These are phyloP conservation scores for Yponomeuta evonymella DNA, from an alignment of 2,888 invertebrate species.

Conservation along the genomic window DNA sequence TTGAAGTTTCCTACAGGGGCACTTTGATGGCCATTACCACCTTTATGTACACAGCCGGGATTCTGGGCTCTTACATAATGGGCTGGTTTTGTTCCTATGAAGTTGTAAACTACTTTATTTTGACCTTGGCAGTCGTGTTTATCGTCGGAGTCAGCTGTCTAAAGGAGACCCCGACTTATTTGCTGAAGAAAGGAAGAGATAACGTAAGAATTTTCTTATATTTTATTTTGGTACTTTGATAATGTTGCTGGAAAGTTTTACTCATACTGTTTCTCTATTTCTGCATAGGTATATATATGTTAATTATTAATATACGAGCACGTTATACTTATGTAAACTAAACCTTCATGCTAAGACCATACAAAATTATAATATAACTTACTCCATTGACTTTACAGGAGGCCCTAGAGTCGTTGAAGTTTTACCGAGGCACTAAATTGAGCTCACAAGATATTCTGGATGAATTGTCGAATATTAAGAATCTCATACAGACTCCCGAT, in stretches of 20 bases:
- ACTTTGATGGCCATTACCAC: neutral
- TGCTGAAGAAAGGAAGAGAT: slow-evolving; percentile 6
- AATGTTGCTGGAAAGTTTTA: neutral
- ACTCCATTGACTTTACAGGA: slow-evolving; percentile 1
- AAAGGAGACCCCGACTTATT: slow-evolving; percentile 11
- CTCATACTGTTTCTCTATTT: too few relatives aligned
- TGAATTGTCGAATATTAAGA: slow-evolving; percentile 7
- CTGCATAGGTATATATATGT: too few relatives aligned
- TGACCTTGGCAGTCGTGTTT: neutral
- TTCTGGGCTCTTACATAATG: slow-evolving; percentile 10
- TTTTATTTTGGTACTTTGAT: neutral
- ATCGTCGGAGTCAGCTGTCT: neutral
- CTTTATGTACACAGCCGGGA: neutral
- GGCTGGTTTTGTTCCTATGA: slow-evolving; percentile 14
- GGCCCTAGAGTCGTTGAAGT: slow-evolving; percentile 8
- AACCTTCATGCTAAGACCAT: too few relatives aligned
- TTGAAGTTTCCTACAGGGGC: neutral
- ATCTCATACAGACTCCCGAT: slow-evolving; percentile 7
- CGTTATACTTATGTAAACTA: too few relatives aligned
- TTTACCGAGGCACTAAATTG: neutral
- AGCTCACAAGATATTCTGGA: neutral
- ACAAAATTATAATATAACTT: too few relatives aligned
- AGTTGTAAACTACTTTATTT: neutral
- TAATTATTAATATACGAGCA: too few relatives aligned
- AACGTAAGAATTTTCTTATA: neutral